Conservation (phyloP, 2,888 invertebrate species). For the Cheilosia impressa region DNA sequence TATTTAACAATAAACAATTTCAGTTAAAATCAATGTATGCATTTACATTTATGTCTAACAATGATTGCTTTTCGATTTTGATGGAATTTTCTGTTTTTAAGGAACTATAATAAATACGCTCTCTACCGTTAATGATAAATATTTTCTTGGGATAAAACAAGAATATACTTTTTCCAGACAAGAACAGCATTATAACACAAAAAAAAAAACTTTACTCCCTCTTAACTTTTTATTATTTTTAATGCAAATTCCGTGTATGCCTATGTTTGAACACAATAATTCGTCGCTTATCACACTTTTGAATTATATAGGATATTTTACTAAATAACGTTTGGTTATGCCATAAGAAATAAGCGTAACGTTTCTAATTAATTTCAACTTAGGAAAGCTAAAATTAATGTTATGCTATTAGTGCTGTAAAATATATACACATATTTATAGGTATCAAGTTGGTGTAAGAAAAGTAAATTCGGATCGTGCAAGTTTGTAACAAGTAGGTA, state of each 20-base stretch:
- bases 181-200: constrained; percentile 17
- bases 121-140: constrained; percentile 54
- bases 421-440: not conserved
- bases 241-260: constrained; percentile 59
- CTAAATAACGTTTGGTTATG: constrained; percentile 7
- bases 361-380: constrained; percentile 15
- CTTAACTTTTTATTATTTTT: constrained; percentile 22
- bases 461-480: not conserved
- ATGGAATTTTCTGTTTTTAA: constrained; percentile 45
- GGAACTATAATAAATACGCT: constrained; percentile 76
- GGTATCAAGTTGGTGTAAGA: constrained; percentile 12
- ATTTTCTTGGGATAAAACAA: constrained; percentile 56
- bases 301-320: constrained; percentile 45
- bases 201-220: constrained; percentile 17
- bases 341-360: not conserved
- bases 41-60: constrained; percentile 46
- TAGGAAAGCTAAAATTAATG: not conserved
- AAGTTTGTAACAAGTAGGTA: too few species aligned
- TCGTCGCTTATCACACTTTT: constrained; percentile 58
- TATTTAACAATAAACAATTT: constrained; percentile 62
- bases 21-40: constrained; percentile 44
- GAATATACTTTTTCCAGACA: constrained; percentile 65
- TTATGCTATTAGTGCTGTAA: not conserved
- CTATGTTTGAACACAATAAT: constrained; percentile 59
- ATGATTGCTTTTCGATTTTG: constrained; percentile 66